Evolutionary conservation across 2,113 vertebrate species (phyloP).

Genomic region (Uropsilus gracilis): DNA sequence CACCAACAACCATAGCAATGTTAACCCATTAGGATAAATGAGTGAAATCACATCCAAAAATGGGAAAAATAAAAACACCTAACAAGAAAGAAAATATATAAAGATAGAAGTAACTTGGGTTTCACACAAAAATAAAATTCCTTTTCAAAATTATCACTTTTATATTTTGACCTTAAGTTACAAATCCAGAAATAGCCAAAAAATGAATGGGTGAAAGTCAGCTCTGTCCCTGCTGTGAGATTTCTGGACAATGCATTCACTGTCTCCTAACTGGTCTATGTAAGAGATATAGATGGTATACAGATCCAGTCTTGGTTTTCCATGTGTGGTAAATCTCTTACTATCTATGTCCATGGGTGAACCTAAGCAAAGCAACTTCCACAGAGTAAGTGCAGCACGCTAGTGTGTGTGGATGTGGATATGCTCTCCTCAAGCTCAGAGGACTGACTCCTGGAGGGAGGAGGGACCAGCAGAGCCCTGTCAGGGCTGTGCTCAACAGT

Average conservation of each 20-base stretch:
- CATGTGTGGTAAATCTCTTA: background rate
- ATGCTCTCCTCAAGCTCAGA: too few relatives aligned
- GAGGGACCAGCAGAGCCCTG: too few relatives aligned
- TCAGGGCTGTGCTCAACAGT: too few relatives aligned
- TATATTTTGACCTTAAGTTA: background rate
- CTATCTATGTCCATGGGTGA: background rate
- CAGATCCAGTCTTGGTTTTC: background rate
- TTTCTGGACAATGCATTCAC: too few relatives aligned
- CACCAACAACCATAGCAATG: background rate
- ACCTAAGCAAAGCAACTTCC: background rate
- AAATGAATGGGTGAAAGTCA: background rate
- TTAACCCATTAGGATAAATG: background rate
- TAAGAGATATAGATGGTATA: background rate
- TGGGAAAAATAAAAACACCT: background rate
- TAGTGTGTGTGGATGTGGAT: too few relatives aligned
- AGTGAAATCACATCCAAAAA: background rate
- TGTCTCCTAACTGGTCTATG: background rate
- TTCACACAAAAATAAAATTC: background rate
- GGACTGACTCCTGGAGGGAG: too few relatives aligned
- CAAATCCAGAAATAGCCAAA: background rate
- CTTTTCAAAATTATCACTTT: background rate
- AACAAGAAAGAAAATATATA: background rate
- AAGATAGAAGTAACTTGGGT: background rate
- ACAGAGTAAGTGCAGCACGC: fast-evolving
- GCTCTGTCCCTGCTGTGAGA: fast-evolving